A percentile compares a stretch with the other conserved stretches of the same genome.
Evolutionary conservation across 1,140 invertebrate species (phyloP).

Genomic region (Aporrectodea caliginosa): DNA sequence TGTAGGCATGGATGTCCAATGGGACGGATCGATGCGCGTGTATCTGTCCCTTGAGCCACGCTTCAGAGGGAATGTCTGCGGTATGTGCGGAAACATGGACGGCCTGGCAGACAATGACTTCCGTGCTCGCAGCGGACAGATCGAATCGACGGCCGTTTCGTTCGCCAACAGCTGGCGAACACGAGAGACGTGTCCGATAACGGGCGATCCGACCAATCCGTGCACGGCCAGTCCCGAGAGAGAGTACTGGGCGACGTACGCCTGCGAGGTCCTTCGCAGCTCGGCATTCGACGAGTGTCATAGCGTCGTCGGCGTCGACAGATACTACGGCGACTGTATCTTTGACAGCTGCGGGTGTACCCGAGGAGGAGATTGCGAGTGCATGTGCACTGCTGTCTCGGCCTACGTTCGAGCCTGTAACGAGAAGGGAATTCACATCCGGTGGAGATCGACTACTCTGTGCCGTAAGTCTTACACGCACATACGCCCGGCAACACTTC

Average conservation of each 20-base stretch:
- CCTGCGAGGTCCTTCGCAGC: slow-evolving; percentile 10
- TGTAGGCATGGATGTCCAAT: neutral
- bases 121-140: slow-evolving; percentile 9
- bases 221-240: neutral
- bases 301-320: neutral
- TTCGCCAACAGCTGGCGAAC: slow-evolving; percentile 17
- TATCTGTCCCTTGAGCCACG: neutral
- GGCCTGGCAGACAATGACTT: slow-evolving; percentile 9
- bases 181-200: slow-evolving; percentile 4
- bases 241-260: slow-evolving; percentile 17
- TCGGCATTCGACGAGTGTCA: slow-evolving; percentile 13
- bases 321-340: slow-evolving; percentile 18
- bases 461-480: slow-evolving; percentile 71
- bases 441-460: slow-evolving; percentile 74
- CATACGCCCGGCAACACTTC: no score
- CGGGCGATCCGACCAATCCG: neutral
- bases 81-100: slow-evolving; percentile 19
- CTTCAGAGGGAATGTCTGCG: neutral
- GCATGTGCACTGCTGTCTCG: slow-evolving; percentile 80
- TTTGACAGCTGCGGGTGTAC: slow-evolving; percentile 71
- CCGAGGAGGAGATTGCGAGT: slow-evolving; percentile 82
- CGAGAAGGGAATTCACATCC: slow-evolving; percentile 61
- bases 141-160: neutral
- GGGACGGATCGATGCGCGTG: slow-evolving; percentile 4
- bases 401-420: slow-evolving; percentile 82